Evolutionary conservation across 2,113 vertebrate genomes (phyloP), one percentile per base, ranked within the genome.

Genomic region (Lichenostomus cassidix): DNA sequence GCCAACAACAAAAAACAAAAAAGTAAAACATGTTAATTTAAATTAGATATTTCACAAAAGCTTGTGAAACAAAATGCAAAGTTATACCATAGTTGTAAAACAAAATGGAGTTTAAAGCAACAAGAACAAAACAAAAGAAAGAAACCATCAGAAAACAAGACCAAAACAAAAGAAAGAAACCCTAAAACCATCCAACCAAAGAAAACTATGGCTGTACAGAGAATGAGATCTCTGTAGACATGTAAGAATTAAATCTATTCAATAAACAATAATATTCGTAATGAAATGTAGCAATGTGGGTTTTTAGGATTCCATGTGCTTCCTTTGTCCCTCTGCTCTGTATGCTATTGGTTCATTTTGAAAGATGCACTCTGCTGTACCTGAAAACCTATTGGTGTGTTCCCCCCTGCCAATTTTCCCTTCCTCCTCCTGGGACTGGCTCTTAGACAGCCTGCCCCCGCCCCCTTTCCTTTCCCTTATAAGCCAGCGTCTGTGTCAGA

Each of bases 111-210:
- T 31, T 93, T 41, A 52, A 70, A 74, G 21, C 25, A 37, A 9
- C 3, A n/a, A 55, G 22, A 58, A n/a, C 2, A 59, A 64, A 55
- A 21, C 2, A 62, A 70, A 67, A 8, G 2, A 53, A 77, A 44
- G 44, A 70, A 58, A 58, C 3, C 4, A n/a, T n/a, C n/a, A n/a
- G n/a, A n/a, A n/a, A 37, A 9, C 3, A n/a, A 55, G 22, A 58
- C 31, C 2, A 59, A 64, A 55, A 21, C 2, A 62, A 70, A 67
- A 8, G 2, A 53, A 68, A 37, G 2, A 56, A 47, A 31, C 4
- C 1, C 2, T 5, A 3, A 47, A 86, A 20, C 1, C 3, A 35
- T n/a, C 9, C 7, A 59, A 81, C 2, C 7, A 52, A 62, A 68
- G 5, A 39, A 49, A 83, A 11, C 21, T n/a, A 28, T 64, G 3